Percentiles rank a stretch among this genome's conserved stretches.
phyloP scores from a whole-genome alignment of 2,888 invertebrate genomes.

The Tanaodytes sp. region DNA sequence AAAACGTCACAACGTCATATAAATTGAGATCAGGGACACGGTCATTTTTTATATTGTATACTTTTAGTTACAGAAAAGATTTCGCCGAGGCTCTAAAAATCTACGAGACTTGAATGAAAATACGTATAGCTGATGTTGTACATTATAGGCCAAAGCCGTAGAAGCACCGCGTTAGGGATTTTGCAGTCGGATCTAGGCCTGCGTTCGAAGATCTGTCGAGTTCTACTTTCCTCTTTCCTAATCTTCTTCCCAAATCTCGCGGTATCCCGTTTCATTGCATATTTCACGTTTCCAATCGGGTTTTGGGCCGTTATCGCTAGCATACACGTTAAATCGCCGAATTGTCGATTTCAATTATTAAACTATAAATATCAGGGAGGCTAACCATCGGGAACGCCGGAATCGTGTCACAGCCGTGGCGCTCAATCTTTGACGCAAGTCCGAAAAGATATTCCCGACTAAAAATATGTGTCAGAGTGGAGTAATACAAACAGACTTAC shows the following conservation, averaged over 20 bases:
- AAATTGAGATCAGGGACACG: no score
- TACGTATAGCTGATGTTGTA: slow-evolving; percentile 51
- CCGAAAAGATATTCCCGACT: slow-evolving; percentile 5
- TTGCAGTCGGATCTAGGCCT: slow-evolving; percentile 42
- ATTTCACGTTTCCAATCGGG: slow-evolving; percentile 11
- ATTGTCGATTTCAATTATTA: no score
- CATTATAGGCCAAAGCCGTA: slow-evolving; percentile 44
- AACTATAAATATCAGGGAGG: slow-evolving; percentile 1
- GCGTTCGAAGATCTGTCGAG: slow-evolving; percentile 42
- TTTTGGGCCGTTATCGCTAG: no score
- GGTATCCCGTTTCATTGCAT: slow-evolving; percentile 26
- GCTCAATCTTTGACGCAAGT: slow-evolving; percentile 10
- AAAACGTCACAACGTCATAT: no score
- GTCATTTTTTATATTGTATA: no score
- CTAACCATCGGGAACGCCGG: no score
- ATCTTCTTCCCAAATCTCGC: slow-evolving; percentile 46
- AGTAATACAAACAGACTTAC: slow-evolving; percentile 25
- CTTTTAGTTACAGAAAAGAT: slow-evolving; percentile 48
- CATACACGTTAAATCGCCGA: no score
- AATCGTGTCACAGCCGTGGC: slow-evolving; percentile 3
- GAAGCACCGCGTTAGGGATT: slow-evolving; percentile 37
- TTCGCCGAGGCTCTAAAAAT: slow-evolving; percentile 43
- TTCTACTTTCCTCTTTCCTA: slow-evolving; percentile 37
- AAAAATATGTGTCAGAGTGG: slow-evolving; percentile 16
- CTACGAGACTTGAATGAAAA: slow-evolving; percentile 58